Evolutionary conservation across 2,888 invertebrate species (phyloP), one percentile per base, ranked within the genome.

Genomic region (Chrysomela aeneicollis): DNA sequence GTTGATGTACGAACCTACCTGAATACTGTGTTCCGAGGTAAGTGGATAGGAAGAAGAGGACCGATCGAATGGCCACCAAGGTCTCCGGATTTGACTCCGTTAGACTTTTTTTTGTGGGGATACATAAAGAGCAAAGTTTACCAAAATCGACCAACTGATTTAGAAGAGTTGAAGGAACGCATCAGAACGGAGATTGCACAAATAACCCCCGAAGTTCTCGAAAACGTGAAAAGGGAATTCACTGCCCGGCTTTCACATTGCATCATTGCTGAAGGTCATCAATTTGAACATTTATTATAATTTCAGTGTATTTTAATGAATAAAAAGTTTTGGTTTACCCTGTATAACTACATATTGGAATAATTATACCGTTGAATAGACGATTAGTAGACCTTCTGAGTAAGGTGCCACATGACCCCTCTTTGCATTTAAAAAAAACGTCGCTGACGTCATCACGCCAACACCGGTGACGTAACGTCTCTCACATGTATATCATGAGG

Each of bases 11-110:
- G 59, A 21, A 8, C 50, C 22, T 63, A 63, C 51, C 49, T 69
- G 26, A 59, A 67, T 17, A 15, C 5, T 17, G 51, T 50, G 32
- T 69, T 65, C 61, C 61, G 52, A 49, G 57, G 35, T 61, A 18
- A 55, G 17, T 64, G 61, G 61, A 68, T 67, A 62, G 67, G 67
- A 26, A 59, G 70, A 61, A 58, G 61, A 53, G 64, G 69, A 59
- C 12, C 61, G 42, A 63, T 67, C 18, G 61, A 63, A 55, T 69
- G 67, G 63, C 61, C 67, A 22, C 59, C 65, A 50, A 61, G 67
- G 53, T 71, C 67, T 15, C 62, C 67, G 12, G 58, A 63, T 37
- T 59, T 64, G 17, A 63, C 66, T 46, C 63, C 63, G 22, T 32
- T 66, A 42, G 66, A 66, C 46, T n/a, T n/a, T 66, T 65, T 59